Percentiles rank a stretch among this genome's conserved stretches.
phyloP scores from a whole-genome alignment of 2,888 invertebrate genomes.

The Chymomyza procnemis region DNA sequence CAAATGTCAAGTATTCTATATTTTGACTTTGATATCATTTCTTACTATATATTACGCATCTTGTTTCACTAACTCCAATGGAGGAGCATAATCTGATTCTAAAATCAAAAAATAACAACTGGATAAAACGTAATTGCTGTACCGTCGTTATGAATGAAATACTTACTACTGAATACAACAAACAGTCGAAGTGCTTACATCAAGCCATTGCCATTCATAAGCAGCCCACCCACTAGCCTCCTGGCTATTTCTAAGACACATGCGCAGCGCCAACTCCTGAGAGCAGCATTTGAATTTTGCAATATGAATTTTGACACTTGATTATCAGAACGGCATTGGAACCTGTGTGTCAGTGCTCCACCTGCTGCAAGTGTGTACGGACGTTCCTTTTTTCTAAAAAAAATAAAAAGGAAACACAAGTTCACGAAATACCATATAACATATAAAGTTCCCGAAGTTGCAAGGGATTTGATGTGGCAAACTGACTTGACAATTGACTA shows the following conservation, averaged over 20 bases:
- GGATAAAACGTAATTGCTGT: no score
- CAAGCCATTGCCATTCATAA: constrained; percentile 24
- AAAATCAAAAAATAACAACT: constrained; percentile 21
- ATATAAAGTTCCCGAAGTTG: not conserved
- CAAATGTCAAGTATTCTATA: not conserved
- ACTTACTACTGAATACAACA: constrained; percentile 45
- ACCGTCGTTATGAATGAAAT: constrained; percentile 64
- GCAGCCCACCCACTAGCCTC: constrained; percentile 24
- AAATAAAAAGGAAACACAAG: not conserved
- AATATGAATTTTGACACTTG: constrained; percentile 73
- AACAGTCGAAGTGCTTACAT: constrained; percentile 42
- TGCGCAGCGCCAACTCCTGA: constrained; percentile 54
- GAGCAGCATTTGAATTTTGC: constrained; percentile 65
- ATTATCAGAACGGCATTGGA: constrained; percentile 53
- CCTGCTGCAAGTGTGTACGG: constrained; percentile 62
- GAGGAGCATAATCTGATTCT: not conserved
- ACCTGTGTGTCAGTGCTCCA: constrained; percentile 47
- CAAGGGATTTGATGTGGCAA: not conserved
- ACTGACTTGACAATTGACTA: not conserved
- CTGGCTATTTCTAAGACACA: constrained; percentile 57
- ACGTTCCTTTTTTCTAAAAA: no score
- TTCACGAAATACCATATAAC: not conserved
- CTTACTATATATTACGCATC: no score
- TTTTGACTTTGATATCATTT: no score
- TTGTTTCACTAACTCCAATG: no score